Evolutionary conservation across 2,113 vertebrate genomes (phyloP).

Genomic region (Eleginops maclovinus): DNA sequence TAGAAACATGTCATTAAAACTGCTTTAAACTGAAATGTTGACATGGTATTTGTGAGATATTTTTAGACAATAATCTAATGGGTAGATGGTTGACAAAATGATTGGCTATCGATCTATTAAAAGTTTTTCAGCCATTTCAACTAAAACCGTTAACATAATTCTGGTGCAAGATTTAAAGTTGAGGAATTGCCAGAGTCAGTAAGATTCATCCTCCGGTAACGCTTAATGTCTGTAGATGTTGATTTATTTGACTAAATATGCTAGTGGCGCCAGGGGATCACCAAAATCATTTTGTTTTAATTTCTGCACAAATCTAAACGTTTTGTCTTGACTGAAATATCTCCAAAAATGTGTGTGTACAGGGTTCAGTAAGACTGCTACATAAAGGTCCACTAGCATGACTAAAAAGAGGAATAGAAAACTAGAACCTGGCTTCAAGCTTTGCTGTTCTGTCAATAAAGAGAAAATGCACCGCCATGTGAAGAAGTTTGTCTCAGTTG

Average conservation of each 20-base stretch:
- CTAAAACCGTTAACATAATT: not conserved
- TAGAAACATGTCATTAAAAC: not conserved
- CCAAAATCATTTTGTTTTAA: not conserved
- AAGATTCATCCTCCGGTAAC: not conserved
- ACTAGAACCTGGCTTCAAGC: not conserved
- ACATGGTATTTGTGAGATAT: not conserved
- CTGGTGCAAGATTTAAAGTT: not conserved
- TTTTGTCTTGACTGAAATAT: too few relatives aligned
- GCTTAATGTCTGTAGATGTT: not conserved
- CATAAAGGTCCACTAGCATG: not conserved
- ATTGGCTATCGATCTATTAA: not conserved
- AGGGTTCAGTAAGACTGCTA: too few relatives aligned
- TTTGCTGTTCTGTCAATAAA: slow-evolving; percentile 21
- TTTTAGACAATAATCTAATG: not conserved
- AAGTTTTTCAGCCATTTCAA: not conserved
- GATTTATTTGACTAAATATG: not conserved
- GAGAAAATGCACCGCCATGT: not conserved
- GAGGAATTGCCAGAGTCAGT: not conserved
- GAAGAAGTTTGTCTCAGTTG: slow-evolving; percentile 39
- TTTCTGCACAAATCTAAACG: not conserved
- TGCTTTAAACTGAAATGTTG: not conserved
- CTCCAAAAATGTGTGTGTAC: too few relatives aligned
- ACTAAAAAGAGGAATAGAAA: slow-evolving; percentile 5
- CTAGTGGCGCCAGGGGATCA: not conserved
- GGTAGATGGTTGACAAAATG: not conserved